These are phyloP conservation scores for Pagetopsis macropterus DNA, from an alignment of 2,797 vertebrate genomes.

Conservation along the genomic window DNA sequence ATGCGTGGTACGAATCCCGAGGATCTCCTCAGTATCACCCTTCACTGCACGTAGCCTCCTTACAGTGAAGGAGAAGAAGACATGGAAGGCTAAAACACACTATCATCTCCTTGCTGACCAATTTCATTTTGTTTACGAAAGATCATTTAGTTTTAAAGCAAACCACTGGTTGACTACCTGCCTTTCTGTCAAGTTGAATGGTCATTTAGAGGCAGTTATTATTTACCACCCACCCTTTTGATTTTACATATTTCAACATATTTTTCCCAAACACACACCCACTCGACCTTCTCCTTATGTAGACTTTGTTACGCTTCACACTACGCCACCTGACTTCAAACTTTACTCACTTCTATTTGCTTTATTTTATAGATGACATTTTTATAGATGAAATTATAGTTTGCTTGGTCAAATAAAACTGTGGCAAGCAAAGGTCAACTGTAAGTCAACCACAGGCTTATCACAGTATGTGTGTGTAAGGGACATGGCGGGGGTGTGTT, in stretches of 20 bases:
- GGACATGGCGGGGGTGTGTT: slow-evolving; percentile 23
- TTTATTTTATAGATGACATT: neutral
- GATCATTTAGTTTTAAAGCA: slow-evolving; percentile 1
- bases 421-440: slow-evolving; percentile 28
- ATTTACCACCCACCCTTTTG: too few species aligned
- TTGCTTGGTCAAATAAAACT: slow-evolving; percentile 1
- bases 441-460: slow-evolving; percentile 19
- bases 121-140: neutral
- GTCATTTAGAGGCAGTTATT: too few species aligned
- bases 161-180: neutral
- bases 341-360: slow-evolving; percentile 8
- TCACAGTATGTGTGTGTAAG: slow-evolving; percentile 16
- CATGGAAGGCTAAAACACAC: slow-evolving; percentile 4
- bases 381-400: slow-evolving; percentile 22
- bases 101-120: slow-evolving; percentile 6
- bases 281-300: neutral
- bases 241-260: too few species aligned
- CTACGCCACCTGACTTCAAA: too few species aligned
- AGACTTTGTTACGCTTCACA: too few species aligned
- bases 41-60: slow-evolving; percentile 34
- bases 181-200: neutral
- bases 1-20: slow-evolving; percentile 61
- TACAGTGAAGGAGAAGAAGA: slow-evolving; percentile 19
- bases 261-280: neutral
- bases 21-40: slow-evolving; percentile 59